Conservation (phyloP, 2,797 vertebrate species). For the Falco berigora region DNA sequence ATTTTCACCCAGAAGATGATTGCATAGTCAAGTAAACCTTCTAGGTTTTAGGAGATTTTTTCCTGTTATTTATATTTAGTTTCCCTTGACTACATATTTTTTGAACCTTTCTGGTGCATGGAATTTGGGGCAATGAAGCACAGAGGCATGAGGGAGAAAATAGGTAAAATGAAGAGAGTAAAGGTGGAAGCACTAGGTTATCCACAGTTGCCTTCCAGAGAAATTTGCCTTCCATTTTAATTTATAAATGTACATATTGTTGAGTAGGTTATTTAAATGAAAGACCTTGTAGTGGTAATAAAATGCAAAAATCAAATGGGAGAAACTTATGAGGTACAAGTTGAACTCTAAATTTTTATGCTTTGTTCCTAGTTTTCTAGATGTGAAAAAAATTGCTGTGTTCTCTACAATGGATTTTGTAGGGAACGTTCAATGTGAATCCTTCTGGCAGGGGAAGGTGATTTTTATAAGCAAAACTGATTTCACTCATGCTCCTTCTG, state of each 20-base stretch:
- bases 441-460: neutral
- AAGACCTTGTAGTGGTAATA: neutral
- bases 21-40: neutral
- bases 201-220: neutral
- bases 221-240: neutral
- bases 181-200: neutral
- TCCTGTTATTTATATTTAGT: neutral
- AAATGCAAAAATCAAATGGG: neutral
- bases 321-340: neutral
- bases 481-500: neutral
- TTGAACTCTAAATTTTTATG: neutral
- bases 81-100: neutral
- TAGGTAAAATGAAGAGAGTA: neutral
- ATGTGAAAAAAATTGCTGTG: neutral
- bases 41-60: neutral
- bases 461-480: neutral
- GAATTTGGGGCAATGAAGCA: neutral
- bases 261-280: neutral
- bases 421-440: neutral
- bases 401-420: neutral
- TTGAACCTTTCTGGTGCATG: neutral
- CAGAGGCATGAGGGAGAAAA: neutral
- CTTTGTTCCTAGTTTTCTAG: neutral
- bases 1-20: neutral
- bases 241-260: neutral